phyloP scores from a whole-genome alignment of 2,797 vertebrate species.

The Centroberyx gerrardi region DNA sequence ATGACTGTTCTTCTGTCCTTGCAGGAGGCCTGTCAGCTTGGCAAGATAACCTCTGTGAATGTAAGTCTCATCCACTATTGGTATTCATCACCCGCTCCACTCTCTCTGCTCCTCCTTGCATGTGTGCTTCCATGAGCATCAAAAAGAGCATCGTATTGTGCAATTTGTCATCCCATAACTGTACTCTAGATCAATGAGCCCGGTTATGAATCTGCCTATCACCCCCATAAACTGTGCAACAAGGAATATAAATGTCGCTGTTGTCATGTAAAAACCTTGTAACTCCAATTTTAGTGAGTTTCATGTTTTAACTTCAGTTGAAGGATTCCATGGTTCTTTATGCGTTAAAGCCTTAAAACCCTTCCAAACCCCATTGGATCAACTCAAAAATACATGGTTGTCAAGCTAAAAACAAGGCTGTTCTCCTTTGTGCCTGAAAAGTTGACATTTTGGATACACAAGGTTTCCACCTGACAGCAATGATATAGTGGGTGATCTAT shows the following conservation, averaged over 20 bases:
- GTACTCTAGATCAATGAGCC: slow-evolving; percentile 16
- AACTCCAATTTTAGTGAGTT: background rate
- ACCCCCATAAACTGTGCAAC: slow-evolving; percentile 22
- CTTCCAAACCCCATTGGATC: too few relatives aligned
- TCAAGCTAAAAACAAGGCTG: too few relatives aligned
- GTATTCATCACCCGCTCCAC: slow-evolving; percentile 10
- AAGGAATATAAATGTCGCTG: slow-evolving; percentile 5
- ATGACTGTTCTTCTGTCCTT: slow-evolving; percentile 67
- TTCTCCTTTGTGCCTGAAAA: too few relatives aligned
- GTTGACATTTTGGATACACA: too few relatives aligned
- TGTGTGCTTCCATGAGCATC: slow-evolving; percentile 17
- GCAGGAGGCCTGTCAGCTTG: slow-evolving; percentile 83
- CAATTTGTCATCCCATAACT: background rate
- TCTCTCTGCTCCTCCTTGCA: slow-evolving; percentile 28
- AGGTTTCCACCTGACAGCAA: background rate
- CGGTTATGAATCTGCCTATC: slow-evolving; percentile 6
- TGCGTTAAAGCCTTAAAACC: background rate
- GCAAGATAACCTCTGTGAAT: slow-evolving; percentile 82
- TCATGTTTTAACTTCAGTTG: background rate
- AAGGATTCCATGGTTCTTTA: background rate
- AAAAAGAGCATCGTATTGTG: slow-evolving; percentile 11
- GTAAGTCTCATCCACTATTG: slow-evolving; percentile 70
- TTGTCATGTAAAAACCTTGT: background rate
- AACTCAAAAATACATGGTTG: too few relatives aligned
- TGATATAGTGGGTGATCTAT: background rate